Percentiles rank a stretch among this genome's conserved stretches.
Conservation (phyloP, 2,113 vertebrate species). For the Bettongia penicillata region DNA sequence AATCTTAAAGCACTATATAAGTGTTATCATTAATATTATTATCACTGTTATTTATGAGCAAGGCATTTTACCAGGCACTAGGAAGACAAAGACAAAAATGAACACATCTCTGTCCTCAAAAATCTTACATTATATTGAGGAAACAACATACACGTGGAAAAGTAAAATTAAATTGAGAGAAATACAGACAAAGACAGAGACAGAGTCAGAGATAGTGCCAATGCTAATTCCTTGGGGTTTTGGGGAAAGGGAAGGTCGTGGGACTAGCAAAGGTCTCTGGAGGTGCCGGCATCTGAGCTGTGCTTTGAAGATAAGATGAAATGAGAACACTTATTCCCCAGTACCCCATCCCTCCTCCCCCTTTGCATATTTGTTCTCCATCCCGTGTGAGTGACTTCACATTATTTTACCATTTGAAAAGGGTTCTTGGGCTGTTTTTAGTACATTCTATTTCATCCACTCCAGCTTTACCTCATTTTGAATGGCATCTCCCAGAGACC, state of each 20-base stretch:
- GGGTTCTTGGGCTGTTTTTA: conserved; percentile 74
- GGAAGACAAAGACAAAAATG: neutral
- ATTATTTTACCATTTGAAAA: neutral
- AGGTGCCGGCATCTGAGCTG: neutral
- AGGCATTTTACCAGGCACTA: neutral
- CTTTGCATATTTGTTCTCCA: neutral
- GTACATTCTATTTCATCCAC: conserved; percentile 41
- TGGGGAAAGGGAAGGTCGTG: neutral
- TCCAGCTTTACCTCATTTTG: neutral
- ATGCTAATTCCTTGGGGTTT: neutral
- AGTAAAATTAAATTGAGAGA: neutral
- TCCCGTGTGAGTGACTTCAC: neutral
- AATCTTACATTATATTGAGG: neutral
- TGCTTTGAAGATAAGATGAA: neutral
- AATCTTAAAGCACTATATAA: neutral
- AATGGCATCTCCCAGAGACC: neutral
- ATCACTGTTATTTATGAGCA: neutral
- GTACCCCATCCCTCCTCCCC: no score
- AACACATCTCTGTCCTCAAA: neutral
- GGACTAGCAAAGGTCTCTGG: neutral
- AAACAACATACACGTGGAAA: neutral
- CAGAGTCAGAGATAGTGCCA: neutral
- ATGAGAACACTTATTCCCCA: neutral
- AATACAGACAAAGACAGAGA: neutral
- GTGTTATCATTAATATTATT: neutral